These are phyloP conservation scores for Sitodiplosis mosellana DNA, from an alignment of 1,140 invertebrate genomes.

Conservation along the genomic window DNA sequence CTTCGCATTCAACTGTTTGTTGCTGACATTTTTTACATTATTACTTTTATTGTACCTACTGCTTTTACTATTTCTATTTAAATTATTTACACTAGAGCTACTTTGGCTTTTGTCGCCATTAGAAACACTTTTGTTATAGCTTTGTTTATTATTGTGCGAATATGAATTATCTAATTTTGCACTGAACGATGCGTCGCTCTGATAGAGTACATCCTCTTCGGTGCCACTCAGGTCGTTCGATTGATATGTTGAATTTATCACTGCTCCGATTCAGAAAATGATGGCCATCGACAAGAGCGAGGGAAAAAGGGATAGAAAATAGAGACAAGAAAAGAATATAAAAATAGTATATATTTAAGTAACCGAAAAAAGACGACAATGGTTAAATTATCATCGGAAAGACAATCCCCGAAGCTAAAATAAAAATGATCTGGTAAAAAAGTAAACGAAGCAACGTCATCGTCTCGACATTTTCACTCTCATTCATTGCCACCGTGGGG, in stretches of 20 bases:
- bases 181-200: constrained; percentile 64
- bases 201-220: constrained; percentile 58
- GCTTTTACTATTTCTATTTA: no score
- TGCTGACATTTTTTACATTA: not conserved
- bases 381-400: no score
- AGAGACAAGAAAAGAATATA: not conserved
- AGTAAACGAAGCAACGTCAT: no score
- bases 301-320: not conserved
- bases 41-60: not conserved
- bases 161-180: constrained; percentile 38
- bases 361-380: no score
- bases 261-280: constrained; percentile 32
- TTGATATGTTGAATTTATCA: constrained; percentile 45
- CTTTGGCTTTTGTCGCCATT: no score
- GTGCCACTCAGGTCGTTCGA: constrained; percentile 28
- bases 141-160: not conserved
- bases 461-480: no score
- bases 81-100: no score
- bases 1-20: not conserved
- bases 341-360: no score
- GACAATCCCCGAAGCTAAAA: no score
- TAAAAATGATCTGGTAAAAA: no score
- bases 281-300: not conserved
- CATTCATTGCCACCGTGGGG: no score
- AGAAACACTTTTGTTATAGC: no score